Conservation (phyloP, 2,113 vertebrate species). For the Gobio gobio region DNA sequence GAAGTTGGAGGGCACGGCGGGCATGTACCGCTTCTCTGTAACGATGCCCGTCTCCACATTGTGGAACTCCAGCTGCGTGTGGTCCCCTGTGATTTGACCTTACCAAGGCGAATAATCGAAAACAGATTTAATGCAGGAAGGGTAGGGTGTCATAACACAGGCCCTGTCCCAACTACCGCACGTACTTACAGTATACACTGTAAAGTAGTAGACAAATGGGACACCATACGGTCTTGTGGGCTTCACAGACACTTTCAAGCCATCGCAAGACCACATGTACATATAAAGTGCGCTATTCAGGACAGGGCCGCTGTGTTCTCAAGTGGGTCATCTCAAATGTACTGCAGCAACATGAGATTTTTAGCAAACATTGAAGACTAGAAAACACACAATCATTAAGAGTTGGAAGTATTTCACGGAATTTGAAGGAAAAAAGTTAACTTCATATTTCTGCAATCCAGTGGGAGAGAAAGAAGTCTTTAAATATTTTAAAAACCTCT, state of each 20-base stretch:
- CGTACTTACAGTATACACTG: background rate
- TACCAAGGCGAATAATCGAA: slow-evolving; percentile 59
- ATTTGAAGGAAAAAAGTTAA: background rate
- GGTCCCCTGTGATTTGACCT: slow-evolving; percentile 99
- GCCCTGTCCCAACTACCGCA: background rate
- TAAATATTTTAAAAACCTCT: slow-evolving; percentile 40
- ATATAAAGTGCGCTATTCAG: background rate
- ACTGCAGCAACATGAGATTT: background rate
- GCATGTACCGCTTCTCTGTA: slow-evolving; percentile 95
- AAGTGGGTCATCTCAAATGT: background rate
- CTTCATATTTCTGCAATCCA: slow-evolving; percentile 24
- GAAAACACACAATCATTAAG: background rate
- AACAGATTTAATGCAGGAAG: slow-evolving; percentile 39
- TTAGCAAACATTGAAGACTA: background rate
- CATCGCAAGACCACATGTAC: background rate
- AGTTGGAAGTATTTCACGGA: background rate
- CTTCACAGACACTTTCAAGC: background rate
- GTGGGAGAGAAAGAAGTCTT: background rate
- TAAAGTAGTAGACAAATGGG: background rate
- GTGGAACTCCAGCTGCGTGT: slow-evolving; percentile 98
- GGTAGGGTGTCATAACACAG: background rate
- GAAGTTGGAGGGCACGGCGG: slow-evolving; percentile 97
- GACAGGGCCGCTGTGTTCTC: background rate
- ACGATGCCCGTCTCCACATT: slow-evolving; percentile 99
- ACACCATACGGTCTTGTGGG: background rate